These are phyloP conservation scores for Florisuga fusca DNA, from an alignment of 2,797 vertebrate genomes.

Conservation along the genomic window DNA sequence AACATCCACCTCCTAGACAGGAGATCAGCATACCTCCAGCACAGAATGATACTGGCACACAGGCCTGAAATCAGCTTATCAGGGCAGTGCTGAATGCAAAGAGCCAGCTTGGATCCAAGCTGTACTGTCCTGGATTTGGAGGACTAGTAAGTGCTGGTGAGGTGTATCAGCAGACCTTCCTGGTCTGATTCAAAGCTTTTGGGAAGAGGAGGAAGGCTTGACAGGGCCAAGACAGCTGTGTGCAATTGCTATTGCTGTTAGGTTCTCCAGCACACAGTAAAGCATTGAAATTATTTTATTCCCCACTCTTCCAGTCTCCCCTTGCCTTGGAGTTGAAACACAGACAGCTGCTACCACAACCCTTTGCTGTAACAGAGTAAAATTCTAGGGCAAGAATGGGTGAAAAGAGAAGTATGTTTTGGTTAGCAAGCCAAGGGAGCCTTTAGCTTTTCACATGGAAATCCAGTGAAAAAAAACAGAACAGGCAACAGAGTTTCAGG, in stretches of 20 bases:
- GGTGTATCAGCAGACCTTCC: neutral
- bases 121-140: neutral
- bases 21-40: conserved; percentile 13
- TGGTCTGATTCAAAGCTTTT: neutral
- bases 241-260: neutral
- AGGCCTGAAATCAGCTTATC: neutral
- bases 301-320: neutral
- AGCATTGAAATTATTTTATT: neutral
- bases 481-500: neutral
- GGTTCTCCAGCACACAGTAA: neutral
- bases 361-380: neutral
- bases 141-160: neutral
- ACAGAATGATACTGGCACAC: neutral
- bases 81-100: neutral
- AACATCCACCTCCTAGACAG: neutral
- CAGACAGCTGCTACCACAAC: neutral
- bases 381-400: neutral
- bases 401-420: neutral
- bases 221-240: neutral
- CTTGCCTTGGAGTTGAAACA: neutral
- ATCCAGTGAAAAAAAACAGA: neutral
- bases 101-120: neutral
- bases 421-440: neutral
- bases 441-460: neutral
- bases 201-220: neutral